Percentiles rank a stretch among this genome's conserved stretches.
These are phyloP conservation scores for Xenopus petersii DNA, from an alignment of 2,797 vertebrate genomes.

Conservation along the genomic window DNA sequence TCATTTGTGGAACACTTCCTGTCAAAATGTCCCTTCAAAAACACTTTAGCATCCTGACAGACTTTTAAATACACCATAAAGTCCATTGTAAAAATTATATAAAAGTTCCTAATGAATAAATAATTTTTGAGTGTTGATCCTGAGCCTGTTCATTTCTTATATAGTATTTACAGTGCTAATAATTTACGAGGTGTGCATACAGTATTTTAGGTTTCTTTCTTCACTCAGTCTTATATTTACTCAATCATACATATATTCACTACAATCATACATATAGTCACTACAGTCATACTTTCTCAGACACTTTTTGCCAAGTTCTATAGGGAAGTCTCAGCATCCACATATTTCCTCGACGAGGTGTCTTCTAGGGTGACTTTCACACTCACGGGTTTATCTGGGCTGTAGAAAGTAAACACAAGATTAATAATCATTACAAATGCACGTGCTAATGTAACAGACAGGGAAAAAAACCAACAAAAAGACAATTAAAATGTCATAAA, in stretches of 20 bases:
- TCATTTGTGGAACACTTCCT: background rate
- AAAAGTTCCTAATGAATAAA: conserved; percentile 70
- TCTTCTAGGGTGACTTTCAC: conserved; percentile 85
- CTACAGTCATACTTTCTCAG: conserved; percentile 47
- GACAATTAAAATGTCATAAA: too few relatives aligned
- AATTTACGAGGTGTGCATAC: conserved; percentile 57
- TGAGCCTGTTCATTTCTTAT: conserved; percentile 52
- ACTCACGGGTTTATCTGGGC: conserved; percentile 84
- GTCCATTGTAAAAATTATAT: conserved; percentile 40
- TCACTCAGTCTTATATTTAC: conserved; percentile 55
- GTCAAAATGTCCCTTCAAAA: background rate
- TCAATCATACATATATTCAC: conserved; percentile 54
- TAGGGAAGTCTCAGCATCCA: conserved; percentile 84
- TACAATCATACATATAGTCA: conserved; percentile 51
- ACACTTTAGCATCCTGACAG: conserved; percentile 30
- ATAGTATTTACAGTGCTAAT: conserved; percentile 59
- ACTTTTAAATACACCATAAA: conserved; percentile 43
- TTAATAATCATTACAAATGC: conserved; percentile 20
- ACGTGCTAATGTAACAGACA: too few relatives aligned
- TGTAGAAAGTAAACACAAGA: conserved; percentile 64
- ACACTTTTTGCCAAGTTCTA: conserved; percentile 65
- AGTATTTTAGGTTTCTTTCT: conserved; percentile 53
- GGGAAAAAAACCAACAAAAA: too few relatives aligned
- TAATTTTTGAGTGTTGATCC: conserved; percentile 64
- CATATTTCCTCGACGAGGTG: conserved; percentile 66